Percentiles rank a stretch among this genome's conserved stretches.
Evolutionary conservation across 2,113 vertebrate genomes (phyloP).

Genomic region (Dasyurus viverrinus): DNA sequence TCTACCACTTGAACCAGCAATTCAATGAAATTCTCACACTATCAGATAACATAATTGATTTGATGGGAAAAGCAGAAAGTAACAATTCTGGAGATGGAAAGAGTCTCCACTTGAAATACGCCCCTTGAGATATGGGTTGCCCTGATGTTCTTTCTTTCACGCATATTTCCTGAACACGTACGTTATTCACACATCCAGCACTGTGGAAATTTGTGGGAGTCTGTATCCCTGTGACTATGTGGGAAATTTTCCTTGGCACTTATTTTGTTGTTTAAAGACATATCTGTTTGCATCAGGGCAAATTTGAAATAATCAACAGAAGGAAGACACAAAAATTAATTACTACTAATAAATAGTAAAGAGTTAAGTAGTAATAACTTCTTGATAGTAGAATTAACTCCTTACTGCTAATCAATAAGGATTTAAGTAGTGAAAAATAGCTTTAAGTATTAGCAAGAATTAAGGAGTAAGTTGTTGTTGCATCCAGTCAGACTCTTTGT

Average conservation of each 20-base stretch:
- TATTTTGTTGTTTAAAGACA: background rate
- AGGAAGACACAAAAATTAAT: background rate
- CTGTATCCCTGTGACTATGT: background rate
- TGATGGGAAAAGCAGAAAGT: background rate
- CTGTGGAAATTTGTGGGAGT: background rate
- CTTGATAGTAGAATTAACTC: background rate
- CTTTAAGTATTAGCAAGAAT: background rate
- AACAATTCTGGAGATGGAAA: background rate
- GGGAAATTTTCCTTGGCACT: background rate
- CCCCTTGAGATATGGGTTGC: background rate
- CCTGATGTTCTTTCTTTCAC: background rate
- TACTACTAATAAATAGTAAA: background rate
- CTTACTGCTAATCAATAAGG: background rate
- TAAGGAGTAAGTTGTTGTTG: background rate
- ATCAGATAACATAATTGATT: background rate
- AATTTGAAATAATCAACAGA: background rate
- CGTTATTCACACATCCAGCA: background rate
- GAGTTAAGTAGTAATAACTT: background rate
- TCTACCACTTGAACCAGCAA: background rate
- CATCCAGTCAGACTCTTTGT: background rate
- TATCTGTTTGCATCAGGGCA: background rate
- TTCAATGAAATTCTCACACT: background rate
- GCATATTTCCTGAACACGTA: background rate
- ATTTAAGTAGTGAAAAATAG: background rate
- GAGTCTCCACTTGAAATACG: background rate